A percentile compares a stretch with the other conserved stretches of the same genome.
phyloP scores from a whole-genome alignment of 2,888 invertebrate species.

The Tetrapedia diversipes region DNA sequence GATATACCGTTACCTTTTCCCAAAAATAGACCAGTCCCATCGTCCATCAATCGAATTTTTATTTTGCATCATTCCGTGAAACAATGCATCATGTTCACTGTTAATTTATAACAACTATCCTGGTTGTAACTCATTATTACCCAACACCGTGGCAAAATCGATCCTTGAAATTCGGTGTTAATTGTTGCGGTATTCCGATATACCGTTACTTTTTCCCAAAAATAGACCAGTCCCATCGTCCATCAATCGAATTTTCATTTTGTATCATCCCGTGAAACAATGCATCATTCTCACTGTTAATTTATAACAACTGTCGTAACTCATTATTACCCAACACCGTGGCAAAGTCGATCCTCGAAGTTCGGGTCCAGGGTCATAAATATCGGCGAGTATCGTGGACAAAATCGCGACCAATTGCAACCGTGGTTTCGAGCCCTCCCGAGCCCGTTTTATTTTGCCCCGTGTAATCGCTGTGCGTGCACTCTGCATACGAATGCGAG shows the following conservation, averaged over 20 bases:
- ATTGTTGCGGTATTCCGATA: no score
- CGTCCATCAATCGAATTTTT: no score
- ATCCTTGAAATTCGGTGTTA: no score
- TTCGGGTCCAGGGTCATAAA: conserved; percentile 39
- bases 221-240: background rate
- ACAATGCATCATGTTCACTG: no score
- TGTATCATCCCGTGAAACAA: conserved; percentile 26
- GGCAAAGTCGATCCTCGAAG: conserved; percentile 16
- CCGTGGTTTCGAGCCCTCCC: conserved; percentile 44
- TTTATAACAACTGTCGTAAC: conserved; percentile 51
- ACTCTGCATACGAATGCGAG: conserved; percentile 51
- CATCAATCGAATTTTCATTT: conserved; percentile 16
- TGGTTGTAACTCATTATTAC: no score
- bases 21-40: no score
- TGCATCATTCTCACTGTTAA: conserved; percentile 29
- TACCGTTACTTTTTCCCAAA: no score
- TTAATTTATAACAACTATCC: no score
- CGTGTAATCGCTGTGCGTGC: conserved; percentile 59
- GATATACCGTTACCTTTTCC: no score
- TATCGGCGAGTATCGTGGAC: conserved; percentile 56
- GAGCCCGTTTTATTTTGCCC: conserved; percentile 24
- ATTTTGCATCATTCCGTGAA: no score
- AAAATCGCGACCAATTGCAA: conserved; percentile 66
- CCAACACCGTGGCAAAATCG: no score
- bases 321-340: conserved; percentile 44